These are phyloP conservation scores for Acanthopagrus latus DNA, from an alignment of 2,797 vertebrate species.

Conservation along the genomic window DNA sequence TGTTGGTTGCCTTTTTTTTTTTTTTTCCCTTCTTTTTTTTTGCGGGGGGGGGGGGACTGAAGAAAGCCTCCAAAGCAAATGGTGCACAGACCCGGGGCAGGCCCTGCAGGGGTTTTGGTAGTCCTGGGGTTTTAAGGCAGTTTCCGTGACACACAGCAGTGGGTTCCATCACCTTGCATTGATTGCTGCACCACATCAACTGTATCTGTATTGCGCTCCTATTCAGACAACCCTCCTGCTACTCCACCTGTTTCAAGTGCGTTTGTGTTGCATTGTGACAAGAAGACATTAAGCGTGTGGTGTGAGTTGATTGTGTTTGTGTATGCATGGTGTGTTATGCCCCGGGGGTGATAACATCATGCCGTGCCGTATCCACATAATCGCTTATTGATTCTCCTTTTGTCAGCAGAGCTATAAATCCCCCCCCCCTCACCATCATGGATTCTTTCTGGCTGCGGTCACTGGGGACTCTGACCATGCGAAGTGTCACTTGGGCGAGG, in stretches of 20 bases:
- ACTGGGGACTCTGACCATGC: slow-evolving; percentile 35
- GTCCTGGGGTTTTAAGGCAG: slow-evolving; percentile 39
- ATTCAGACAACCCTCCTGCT: slow-evolving; percentile 38
- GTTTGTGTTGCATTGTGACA: slow-evolving; percentile 12
- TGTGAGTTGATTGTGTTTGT: slow-evolving; percentile 44
- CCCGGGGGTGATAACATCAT: slow-evolving; percentile 67
- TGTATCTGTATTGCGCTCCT: slow-evolving; percentile 40
- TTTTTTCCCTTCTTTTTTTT: slow-evolving; percentile 13
- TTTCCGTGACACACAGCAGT: slow-evolving; percentile 46
- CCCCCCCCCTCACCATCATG: slow-evolving; percentile 30
- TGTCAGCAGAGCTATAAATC: slow-evolving; percentile 70
- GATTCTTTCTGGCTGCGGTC: slow-evolving; percentile 47
- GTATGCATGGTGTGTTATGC: slow-evolving; percentile 42
- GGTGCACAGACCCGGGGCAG: slow-evolving; percentile 22
- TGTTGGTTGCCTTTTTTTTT: slow-evolving; percentile 30
- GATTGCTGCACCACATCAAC: slow-evolving; percentile 38
- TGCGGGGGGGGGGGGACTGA: slow-evolving; percentile 4
- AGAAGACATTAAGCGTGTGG: slow-evolving; percentile 16
- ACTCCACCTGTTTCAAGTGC: slow-evolving; percentile 26
- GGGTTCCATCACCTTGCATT: slow-evolving; percentile 56
- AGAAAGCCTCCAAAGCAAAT: slow-evolving; percentile 38
- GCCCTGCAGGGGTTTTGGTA: slow-evolving; percentile 16
- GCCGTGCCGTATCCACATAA: slow-evolving; percentile 66
- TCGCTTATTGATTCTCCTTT: slow-evolving; percentile 74
- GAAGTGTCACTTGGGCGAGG: slow-evolving; percentile 14